phyloP scores from a whole-genome alignment of 1,140 invertebrate genomes.

The Ostrea denselamellosa region DNA sequence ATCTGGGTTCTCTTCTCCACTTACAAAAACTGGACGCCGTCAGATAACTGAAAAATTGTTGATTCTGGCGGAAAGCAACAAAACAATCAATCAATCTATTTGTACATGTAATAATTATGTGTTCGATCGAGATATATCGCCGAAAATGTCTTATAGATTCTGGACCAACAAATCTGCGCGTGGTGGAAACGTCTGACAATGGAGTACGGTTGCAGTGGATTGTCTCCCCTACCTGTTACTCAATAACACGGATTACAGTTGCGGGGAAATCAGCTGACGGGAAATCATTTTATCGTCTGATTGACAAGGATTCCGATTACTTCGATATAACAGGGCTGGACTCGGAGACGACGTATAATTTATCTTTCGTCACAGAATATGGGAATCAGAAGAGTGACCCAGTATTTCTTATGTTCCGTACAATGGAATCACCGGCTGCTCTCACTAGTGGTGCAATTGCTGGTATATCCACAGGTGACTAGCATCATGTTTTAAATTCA shows the following conservation, averaged over 20 bases:
- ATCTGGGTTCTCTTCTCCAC: too few relatives aligned
- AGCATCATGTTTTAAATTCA: too few relatives aligned
- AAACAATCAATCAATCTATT: too few relatives aligned
- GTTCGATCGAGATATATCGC: too few relatives aligned
- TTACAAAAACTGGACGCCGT: too few relatives aligned
- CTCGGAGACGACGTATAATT: constrained; percentile 42
- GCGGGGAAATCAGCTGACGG: not conserved
- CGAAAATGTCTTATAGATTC: constrained; percentile 32
- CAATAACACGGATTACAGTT: constrained; percentile 5
- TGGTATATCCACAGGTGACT: not conserved
- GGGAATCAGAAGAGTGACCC: not conserved
- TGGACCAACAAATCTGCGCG: constrained; percentile 46
- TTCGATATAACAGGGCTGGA: constrained; percentile 41
- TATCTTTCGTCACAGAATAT: constrained; percentile 46
- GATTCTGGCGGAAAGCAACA: too few relatives aligned
- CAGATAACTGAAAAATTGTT: too few relatives aligned
- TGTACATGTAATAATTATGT: too few relatives aligned
- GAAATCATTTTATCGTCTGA: not conserved
- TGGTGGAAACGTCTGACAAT: not conserved
- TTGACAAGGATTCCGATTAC: constrained; percentile 42
- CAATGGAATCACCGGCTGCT: constrained; percentile 5
- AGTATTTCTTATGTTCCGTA: not conserved
- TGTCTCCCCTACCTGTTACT: constrained; percentile 40
- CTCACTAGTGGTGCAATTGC: not conserved
- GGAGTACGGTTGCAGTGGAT: constrained; percentile 42